Conservation (phyloP, 2,888 invertebrate genomes). For the Athalia circularis region DNA sequence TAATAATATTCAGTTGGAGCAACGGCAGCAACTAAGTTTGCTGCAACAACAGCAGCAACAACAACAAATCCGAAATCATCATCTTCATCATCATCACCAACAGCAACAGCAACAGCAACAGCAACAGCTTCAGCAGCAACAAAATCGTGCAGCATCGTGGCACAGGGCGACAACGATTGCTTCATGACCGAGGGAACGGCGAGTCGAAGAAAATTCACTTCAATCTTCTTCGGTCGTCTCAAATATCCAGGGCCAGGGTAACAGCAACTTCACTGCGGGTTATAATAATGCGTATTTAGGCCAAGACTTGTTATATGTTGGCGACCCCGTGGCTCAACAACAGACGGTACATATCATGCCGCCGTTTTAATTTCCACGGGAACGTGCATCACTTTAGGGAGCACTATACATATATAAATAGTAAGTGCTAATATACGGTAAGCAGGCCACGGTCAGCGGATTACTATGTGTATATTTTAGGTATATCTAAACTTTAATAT, state of each 20-base stretch:
- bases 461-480: too few species aligned
- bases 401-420: neutral
- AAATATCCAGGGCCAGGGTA: too few species aligned
- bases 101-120: constrained; percentile 72
- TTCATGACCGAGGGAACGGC: constrained; percentile 65
- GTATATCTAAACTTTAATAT: too few species aligned
- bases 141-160: constrained; percentile 64
- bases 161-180: constrained; percentile 68
- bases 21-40: constrained; percentile 55
- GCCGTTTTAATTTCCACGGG: constrained; percentile 1
- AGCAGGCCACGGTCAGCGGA: constrained; percentile 3
- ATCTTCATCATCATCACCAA: constrained; percentile 69
- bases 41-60: constrained; percentile 62
- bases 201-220: constrained; percentile 52
- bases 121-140: constrained; percentile 57
- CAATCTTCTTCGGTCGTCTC: constrained; percentile 22
- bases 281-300: neutral
- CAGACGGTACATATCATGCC: neutral
- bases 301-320: neutral
- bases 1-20: constrained; percentile 51
- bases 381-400: neutral
- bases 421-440: neutral
- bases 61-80: constrained; percentile 50
- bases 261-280: neutral
- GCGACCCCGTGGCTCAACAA: neutral